Base-by-base conservation (phyloP, 1,140 invertebrate species). In the Neodiprion virginianus region DNA sequence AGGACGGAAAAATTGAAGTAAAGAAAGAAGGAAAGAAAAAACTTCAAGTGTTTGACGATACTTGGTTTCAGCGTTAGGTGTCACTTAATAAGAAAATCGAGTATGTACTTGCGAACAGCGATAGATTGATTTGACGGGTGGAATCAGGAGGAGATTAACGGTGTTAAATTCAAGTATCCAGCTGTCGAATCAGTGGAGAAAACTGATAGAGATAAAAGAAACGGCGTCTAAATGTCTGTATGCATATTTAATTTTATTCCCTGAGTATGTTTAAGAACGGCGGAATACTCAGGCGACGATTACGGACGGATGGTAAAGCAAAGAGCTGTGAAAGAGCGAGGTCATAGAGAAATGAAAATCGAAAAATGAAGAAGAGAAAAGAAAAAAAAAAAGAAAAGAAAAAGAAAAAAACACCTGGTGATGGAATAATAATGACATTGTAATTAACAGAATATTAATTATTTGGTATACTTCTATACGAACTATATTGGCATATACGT, bases 401-500 rank as follows among this genome's bases (percentile, higher is more conserved):
- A 40, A 40, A 40, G 5, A 40, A 40, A 40, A 5, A 40, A 40
- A 40, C 28, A 40, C 28, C 28, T 5, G 53, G 53, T 61, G 53
- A 61, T 8, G 53, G 53, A 8, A 61, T 61, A 61, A 17, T 61
- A 61, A 61, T 61, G 53, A 61, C 53, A 61, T 61, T 61, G 53
- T 61, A 61, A 61, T 61, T 61, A 61, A 61, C 53, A 61, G 53
- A 61, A 61, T 61, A 61, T 61, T 61, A 61, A 61, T 61, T 61
- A 61, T 61, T 61, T 61, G 53, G 53, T 61, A 61, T 61, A 12
- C 53, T 61, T 12, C n/a, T 12, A 61, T 61, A 61, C n/a, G n/a
- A n/a, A 61, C n/a, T 61, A 61, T 61, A 61, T 61, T 14, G 53
- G n/a, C 11, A 14, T 4, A 11, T 14, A 17, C 11, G 8, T 5